phyloP scores from a whole-genome alignment of 1,140 invertebrate genomes.

The Macrocentrus cingulum region DNA sequence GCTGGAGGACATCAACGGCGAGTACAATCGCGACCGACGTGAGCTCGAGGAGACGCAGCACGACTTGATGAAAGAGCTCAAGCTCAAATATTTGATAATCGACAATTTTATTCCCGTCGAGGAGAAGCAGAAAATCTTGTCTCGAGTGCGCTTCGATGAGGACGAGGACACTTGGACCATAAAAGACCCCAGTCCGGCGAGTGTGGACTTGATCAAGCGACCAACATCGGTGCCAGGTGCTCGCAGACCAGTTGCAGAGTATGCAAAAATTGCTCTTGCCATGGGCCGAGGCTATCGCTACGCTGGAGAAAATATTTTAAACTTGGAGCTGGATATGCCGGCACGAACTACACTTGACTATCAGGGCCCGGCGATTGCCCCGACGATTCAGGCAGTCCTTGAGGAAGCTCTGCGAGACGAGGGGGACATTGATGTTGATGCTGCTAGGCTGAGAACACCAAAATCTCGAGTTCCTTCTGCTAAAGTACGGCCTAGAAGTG shows the following conservation, averaged over 20 bases:
- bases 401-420: conserved; percentile 73
- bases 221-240: conserved; percentile 68
- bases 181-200: conserved; percentile 51
- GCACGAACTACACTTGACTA: conserved; percentile 79
- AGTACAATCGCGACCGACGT: conserved; percentile 76
- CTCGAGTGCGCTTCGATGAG: conserved; percentile 81
- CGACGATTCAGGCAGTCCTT: conserved; percentile 72
- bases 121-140: conserved; percentile 82
- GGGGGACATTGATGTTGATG: conserved; percentile 73
- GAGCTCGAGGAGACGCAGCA: conserved; percentile 81
- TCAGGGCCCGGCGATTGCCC: conserved; percentile 70
- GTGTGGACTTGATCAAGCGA: conserved; percentile 58
- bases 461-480: conserved; percentile 47
- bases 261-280: conserved; percentile 66
- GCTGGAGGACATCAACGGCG: conserved; percentile 80
- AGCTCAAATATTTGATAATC: conserved; percentile 85
- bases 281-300: conserved; percentile 64
- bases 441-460: conserved; percentile 48
- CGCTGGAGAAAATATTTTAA: conserved; percentile 81
- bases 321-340: conserved; percentile 80
- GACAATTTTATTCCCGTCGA: conserved; percentile 96
- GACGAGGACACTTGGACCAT: conserved; percentile 81
- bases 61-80: conserved; percentile 74
- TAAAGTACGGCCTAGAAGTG: conserved; percentile 46
- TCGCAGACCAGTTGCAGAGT: conserved; percentile 73